Evolutionary conservation across 2,113 vertebrate genomes (phyloP), one percentile per base, ranked within the genome.

Genomic region (Cyanoderma ruficeps): DNA sequence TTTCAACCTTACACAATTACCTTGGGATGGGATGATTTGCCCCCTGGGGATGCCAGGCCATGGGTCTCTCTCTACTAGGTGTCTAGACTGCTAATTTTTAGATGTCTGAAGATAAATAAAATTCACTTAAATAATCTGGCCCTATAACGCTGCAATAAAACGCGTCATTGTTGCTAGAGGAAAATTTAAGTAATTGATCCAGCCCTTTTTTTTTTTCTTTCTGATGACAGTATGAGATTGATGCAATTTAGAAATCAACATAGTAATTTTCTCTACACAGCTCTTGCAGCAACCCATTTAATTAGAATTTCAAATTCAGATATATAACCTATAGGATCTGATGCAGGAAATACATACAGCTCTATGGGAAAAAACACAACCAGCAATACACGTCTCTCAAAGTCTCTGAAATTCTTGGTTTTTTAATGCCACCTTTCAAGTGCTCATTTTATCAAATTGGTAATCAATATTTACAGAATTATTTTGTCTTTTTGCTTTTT

Each of bases 401-500:
- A 5, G 8, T 61, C n/a, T 55, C 69, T 37, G 60, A 67, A 68
- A 68, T 81, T 2, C 56, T 6, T 39, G 14, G n/a, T 46, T 72
- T 76, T 47, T 28, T 44, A 63, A 18, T 27, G 52, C 4, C 3
- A 7, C 28, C 23, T 61, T 77, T 71, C 39, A 82, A 39, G 30
- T 23, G 18, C 24, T 65, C 19, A 14, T 92, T 67, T 27, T 49
- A 46, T 30, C 2, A 3, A 46, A 67, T 15, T n/a, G 7, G 7
- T 52, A 64, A 47, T 44, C 5, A 60, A n/a, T 56, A 71, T 97
- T 95, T 56, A 98, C 97, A 13, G 94, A 96, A 95, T 98, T 98
- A 93, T 93, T 98, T 96, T 97, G 87, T 71, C 96, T 93, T 93
- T 97, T 97, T 53, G 97, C 92, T 11, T 95, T 96, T 97, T 53